Base-by-base conservation (phyloP, 2,888 invertebrate species). In the Microctonus brassicae region DNA sequence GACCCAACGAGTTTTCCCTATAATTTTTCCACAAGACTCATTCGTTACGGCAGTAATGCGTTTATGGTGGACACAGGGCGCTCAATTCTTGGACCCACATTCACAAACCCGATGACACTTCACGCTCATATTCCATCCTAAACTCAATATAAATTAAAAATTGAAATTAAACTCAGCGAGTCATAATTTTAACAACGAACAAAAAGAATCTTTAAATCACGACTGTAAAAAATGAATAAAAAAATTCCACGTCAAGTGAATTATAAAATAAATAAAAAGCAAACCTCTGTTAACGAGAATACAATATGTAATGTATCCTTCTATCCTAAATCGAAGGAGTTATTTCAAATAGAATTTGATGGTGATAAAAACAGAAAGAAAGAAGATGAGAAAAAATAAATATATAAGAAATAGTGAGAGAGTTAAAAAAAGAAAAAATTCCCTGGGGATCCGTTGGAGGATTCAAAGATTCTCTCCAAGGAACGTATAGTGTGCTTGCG, bases 11-110 rank as follows among this genome's bases (percentile, higher is more conserved):
- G 77, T 80, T 82, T 82, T 79, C 78, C 79, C 79, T n/a, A 81
- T n/a, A 81, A 81, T 83, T 83, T 81, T 74, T 70, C 74, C 81
- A 80, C 79, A 80, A 76, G 73, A 75, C 65, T 75, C 76, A 84
- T 85, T 85, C 83, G 86, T 84, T 83, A 80, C 85, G 83, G 84
- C 81, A 79, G 80, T 86, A 82, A 85, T 84, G 81, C 84, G 80
- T 84, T 86, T 83, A 85, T 82, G 81, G 81, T 76, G 76, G 74
- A 75, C 65, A 6, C 47, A 47, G 39, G 39, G 39, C 39, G 39
- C 39, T 3, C 39, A n/a, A 39, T 39, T 39, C 13, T 17, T 17
- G 17, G 17, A n/a, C 17, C 17, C 47, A 47, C 47, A n/a, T 17
- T 17, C 47, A 47, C 17, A 7, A 7, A 47, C 47, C 17, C 17